Evolutionary conservation across 1,140 invertebrate species (phyloP), one percentile per base, ranked within the genome.

Genomic region (Drosophila tani): DNA sequence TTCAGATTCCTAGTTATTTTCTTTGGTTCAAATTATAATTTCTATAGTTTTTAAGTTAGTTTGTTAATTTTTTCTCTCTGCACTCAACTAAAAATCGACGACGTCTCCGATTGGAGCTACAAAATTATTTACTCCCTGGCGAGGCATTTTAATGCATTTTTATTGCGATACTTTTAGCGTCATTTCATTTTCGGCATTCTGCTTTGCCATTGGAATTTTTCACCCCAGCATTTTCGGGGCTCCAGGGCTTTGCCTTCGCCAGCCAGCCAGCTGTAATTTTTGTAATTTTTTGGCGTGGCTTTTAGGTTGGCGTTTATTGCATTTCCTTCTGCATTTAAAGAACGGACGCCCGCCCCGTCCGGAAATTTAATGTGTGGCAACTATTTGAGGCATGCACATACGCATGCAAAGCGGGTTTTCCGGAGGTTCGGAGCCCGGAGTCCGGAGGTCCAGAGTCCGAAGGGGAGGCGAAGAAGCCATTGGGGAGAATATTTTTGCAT

Each of bases 71-170:
- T 63, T 19, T 63, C 14, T 35, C 40, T 19, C 27, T 66, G 63
- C 32, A 63, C 6, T 8, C 9, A 43, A 45, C 64, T 55, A 49
- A 49, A 68, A 45, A 35, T 11, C 53, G 35, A 53, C 67, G 63
- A 58, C 40, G 43, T 41, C 41, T 29, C 46, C 60, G 64, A 68
- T 79, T 67, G 49, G 65, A 55, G 56, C 46, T 60, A 59, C 58
- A 57, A 49, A 88, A 78, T 74, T 74, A 81, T 76, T 84, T 80
- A 75, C 82, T 68, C 68, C 65, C 53, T 55, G 58, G 60, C 41
- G 57, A 40, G 82, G 77, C 65, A 84, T 87, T 88, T 87, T 83
- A 81, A 87, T 87, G 83, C 68, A 74, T 83, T 87, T 87, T 87
- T 80, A 88, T 84, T 88, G 84, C 81, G 75, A 78, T 87, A 81